phyloP scores from a whole-genome alignment of 2,113 vertebrate genomes.

The Empidonax alnorum region DNA sequence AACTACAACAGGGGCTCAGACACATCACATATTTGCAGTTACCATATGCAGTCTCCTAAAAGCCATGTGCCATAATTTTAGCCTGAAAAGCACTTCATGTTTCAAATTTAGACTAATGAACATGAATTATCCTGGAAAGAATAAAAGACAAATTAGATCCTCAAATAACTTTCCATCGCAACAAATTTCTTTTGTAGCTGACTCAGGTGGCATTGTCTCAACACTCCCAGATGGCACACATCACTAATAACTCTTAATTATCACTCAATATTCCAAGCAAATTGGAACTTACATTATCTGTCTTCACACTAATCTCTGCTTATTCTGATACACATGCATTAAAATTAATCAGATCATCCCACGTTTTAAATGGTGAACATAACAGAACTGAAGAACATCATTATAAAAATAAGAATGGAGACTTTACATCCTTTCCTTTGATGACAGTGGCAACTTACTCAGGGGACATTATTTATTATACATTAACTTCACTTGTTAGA shows the following conservation, averaged over 20 bases:
- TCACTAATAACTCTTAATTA: constrained; percentile 45
- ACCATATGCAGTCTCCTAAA: not conserved
- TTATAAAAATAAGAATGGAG: not conserved
- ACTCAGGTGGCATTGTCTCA: constrained; percentile 6
- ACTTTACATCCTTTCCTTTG: not conserved
- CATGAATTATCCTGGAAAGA: not conserved
- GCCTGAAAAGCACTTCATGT: not conserved
- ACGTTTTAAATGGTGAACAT: not conserved
- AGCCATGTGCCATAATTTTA: not conserved
- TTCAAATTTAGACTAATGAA: not conserved
- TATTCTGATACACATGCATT: not conserved
- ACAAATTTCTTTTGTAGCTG: not conserved
- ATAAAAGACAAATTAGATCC: not conserved
- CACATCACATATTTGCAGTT: not conserved
- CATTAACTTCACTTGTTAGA: not conserved
- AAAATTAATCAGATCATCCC: constrained; percentile 32
- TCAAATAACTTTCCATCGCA: not conserved
- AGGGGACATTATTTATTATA: not conserved
- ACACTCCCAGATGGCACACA: not conserved
- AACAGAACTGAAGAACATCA: not conserved
- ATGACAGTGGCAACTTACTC: not conserved
- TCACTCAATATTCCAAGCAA: not conserved
- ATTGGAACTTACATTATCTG: constrained; percentile 5
- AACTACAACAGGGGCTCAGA: not conserved
- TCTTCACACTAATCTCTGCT: not conserved